A percentile compares a stretch with the other conserved stretches of the same genome.
Evolutionary conservation across 2,797 vertebrate genomes (phyloP).

Genomic region (Helarctos malayanus): DNA sequence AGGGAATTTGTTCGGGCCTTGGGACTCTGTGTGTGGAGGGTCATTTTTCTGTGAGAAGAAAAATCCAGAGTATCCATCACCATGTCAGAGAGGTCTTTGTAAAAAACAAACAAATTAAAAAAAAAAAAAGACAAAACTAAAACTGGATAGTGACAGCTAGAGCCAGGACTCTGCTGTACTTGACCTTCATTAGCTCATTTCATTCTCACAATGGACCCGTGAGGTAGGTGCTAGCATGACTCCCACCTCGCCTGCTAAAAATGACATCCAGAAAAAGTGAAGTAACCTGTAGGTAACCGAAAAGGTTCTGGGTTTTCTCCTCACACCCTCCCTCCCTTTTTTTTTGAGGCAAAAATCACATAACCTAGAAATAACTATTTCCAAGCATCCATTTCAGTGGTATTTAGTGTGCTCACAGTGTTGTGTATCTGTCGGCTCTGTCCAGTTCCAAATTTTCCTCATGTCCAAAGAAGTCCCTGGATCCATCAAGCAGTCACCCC

Average conservation of each 20-base stretch:
- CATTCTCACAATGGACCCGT: neutral
- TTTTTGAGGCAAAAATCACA: neutral
- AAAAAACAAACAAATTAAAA: neutral
- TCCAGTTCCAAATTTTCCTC: neutral
- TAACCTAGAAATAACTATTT: neutral
- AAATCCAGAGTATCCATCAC: neutral
- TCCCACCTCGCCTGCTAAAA: neutral
- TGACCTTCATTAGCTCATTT: neutral
- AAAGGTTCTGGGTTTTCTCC: neutral
- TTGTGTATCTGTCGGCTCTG: neutral
- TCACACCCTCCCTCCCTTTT: neutral
- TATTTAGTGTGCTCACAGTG: neutral
- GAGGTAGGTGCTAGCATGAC: neutral
- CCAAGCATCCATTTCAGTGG: neutral
- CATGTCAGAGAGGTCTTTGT: neutral
- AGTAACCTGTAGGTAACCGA: neutral
- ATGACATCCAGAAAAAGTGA: neutral
- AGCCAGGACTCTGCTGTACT: neutral
- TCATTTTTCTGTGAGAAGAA: neutral
- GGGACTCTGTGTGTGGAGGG: neutral
- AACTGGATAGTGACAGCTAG: neutral
- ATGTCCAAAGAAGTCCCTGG: neutral
- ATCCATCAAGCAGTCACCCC: neutral
- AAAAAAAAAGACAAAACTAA: neutral
- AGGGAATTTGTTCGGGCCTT: neutral